phyloP scores from a whole-genome alignment of 2,113 vertebrate species.

The Asarcornis scutulata region DNA sequence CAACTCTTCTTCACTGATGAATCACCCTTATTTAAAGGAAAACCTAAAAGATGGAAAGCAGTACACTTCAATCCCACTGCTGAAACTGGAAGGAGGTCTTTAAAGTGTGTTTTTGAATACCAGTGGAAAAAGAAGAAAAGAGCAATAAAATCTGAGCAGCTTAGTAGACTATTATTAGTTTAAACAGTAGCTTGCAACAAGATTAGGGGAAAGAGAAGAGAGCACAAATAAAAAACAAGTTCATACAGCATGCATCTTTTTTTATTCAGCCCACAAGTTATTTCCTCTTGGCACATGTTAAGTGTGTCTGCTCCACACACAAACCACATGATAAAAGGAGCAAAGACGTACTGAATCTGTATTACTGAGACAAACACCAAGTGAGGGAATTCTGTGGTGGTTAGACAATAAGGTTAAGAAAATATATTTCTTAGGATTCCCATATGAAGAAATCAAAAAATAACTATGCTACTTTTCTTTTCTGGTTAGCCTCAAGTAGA shows the following conservation, averaged over 20 bases:
- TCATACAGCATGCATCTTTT: neutral
- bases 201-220: neutral
- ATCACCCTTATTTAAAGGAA: neutral
- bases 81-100: neutral
- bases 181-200: neutral
- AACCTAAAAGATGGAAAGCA: neutral
- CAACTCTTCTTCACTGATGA: neutral
- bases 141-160: neutral
- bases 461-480: slow-evolving; percentile 15
- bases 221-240: neutral
- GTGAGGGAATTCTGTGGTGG: neutral
- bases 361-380: slow-evolving; percentile 44
- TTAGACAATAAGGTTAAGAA: slow-evolving; percentile 18
- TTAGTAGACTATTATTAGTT: neutral
- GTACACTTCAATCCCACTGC: neutral
- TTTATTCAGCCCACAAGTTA: neutral
- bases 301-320: neutral
- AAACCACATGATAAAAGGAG: slow-evolving; percentile 49
- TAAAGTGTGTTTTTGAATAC: neutral
- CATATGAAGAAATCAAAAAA: slow-evolving; percentile 1
- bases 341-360: neutral
- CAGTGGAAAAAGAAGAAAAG: neutral
- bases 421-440: slow-evolving; percentile 15
- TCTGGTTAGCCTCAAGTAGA: slow-evolving; percentile 56
- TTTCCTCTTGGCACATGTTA: neutral